A percentile compares a stretch with the other conserved stretches of the same genome.
phyloP scores from a whole-genome alignment of 2,888 invertebrate species.

The Crematogaster levior region DNA sequence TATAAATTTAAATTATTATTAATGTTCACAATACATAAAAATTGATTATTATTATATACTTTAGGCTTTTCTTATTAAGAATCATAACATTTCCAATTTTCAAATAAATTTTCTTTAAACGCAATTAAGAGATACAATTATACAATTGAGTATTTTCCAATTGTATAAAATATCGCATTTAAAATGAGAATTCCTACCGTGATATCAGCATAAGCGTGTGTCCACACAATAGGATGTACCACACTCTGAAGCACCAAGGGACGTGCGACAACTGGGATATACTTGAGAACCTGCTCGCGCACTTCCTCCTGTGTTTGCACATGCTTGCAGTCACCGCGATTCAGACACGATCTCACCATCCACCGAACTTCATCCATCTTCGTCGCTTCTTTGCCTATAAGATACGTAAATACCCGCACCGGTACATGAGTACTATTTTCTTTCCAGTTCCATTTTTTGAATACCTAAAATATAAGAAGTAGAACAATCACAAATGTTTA shows the following conservation, averaged over 20 bases:
- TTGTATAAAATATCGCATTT: background rate
- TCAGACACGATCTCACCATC: constrained; percentile 94
- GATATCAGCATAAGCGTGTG: constrained; percentile 95
- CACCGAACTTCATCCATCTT: constrained; percentile 95
- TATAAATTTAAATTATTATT: background rate
- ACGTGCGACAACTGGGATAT: constrained; percentile 97
- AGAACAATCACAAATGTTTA: background rate
- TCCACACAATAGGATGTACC: constrained; percentile 96
- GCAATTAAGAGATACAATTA: background rate
- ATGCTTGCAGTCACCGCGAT: constrained; percentile 98
- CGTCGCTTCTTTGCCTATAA: constrained; percentile 97
- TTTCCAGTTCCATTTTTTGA: constrained; percentile 92
- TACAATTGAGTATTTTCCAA: background rate
- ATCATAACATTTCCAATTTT: background rate
- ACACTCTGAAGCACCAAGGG: constrained; percentile 92
- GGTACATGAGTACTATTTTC: constrained; percentile 91
- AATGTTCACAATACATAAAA: background rate
- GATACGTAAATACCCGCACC: constrained; percentile 97
- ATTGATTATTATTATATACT: too few relatives aligned
- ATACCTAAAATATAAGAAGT: constrained; percentile 86
- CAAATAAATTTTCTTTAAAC: background rate
- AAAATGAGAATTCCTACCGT: constrained; percentile 88
- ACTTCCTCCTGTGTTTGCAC: constrained; percentile 98
- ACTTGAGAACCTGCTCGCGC: constrained; percentile 97
- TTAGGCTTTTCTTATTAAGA: background rate